phyloP scores from a whole-genome alignment of 64 coral and sea anemone species.

The Platygyra sinensis region DNA sequence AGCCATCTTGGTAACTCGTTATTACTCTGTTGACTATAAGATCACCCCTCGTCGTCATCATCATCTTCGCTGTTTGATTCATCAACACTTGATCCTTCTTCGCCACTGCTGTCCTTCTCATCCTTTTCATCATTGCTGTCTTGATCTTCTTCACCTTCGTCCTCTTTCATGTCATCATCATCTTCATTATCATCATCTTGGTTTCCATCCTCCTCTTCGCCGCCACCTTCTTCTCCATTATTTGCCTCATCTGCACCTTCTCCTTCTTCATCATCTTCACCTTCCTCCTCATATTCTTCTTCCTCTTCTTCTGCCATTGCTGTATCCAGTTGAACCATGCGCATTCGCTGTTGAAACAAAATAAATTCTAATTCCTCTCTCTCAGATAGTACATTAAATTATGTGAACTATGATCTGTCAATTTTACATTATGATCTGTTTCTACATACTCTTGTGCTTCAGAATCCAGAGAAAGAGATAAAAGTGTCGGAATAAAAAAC shows the following conservation, averaged over 20 bases:
- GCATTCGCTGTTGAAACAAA: slow-evolving; percentile 41
- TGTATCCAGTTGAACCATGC: slow-evolving; percentile 66
- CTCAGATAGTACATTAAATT: neutral
- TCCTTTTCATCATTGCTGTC: slow-evolving; percentile 20
- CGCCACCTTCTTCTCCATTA: slow-evolving; percentile 5
- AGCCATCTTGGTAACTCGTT: neutral
- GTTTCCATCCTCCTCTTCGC: slow-evolving; percentile 43
- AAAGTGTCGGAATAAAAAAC: too few species aligned
- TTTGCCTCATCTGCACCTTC: slow-evolving; percentile 41
- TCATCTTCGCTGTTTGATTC: slow-evolving; percentile 73
- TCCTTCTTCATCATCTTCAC: slow-evolving; percentile 50
- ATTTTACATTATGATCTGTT: too few species aligned
- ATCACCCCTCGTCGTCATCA: slow-evolving; percentile 25
- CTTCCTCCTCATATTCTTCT: slow-evolving; percentile 72
- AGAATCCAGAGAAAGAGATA: too few species aligned
- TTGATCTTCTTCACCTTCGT: slow-evolving; percentile 17
- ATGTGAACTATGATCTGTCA: too few species aligned
- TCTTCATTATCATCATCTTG: neutral
- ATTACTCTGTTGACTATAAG: neutral
- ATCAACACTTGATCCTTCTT: slow-evolving; percentile 50
- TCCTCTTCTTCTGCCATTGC: slow-evolving; percentile 60
- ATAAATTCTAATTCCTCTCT: neutral
- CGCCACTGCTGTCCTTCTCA: slow-evolving; percentile 42
- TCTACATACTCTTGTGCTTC: too few species aligned
- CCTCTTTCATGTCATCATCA: neutral